Evolutionary conservation across 2,797 vertebrate genomes (phyloP).

Genomic region (Apogon hyalosoma): DNA sequence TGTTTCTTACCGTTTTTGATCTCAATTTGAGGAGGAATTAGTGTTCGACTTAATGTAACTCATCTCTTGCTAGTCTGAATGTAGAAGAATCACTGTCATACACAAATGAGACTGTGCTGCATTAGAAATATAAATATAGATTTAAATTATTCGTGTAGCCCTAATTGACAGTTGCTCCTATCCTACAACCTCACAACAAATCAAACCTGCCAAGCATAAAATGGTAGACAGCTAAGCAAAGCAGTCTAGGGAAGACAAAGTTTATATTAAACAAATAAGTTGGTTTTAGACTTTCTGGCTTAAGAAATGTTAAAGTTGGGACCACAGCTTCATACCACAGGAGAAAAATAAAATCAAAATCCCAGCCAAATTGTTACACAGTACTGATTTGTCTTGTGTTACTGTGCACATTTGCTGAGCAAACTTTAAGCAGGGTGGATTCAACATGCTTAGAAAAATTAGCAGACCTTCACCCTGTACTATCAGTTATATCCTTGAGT

Average conservation of each 20-base stretch:
- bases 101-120: conserved; percentile 23
- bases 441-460: conserved; percentile 47
- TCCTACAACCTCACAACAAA: conserved; percentile 11
- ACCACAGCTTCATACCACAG: conserved; percentile 18
- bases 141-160: conserved; percentile 39
- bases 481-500: conserved; percentile 55
- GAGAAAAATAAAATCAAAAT: conserved; percentile 23
- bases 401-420: conserved; percentile 5
- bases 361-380: conserved; percentile 4
- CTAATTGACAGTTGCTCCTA: conserved; percentile 27
- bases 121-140: conserved; percentile 44
- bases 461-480: conserved; percentile 46
- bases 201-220: not conserved
- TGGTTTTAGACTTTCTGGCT: too few relatives aligned
- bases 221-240: not conserved
- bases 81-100: conserved; percentile 22
- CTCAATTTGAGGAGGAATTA: conserved; percentile 28
- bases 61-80: conserved; percentile 38
- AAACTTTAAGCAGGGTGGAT: conserved; percentile 2
- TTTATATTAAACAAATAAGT: too few relatives aligned
- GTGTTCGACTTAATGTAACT: conserved; percentile 14
- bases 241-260: too few relatives aligned
- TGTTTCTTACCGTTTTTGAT: conserved; percentile 3
- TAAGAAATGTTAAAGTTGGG: not conserved
- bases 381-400: conserved; percentile 15